phyloP scores from a whole-genome alignment of 2,888 invertebrate genomes.

The Hartigia nigra region DNA sequence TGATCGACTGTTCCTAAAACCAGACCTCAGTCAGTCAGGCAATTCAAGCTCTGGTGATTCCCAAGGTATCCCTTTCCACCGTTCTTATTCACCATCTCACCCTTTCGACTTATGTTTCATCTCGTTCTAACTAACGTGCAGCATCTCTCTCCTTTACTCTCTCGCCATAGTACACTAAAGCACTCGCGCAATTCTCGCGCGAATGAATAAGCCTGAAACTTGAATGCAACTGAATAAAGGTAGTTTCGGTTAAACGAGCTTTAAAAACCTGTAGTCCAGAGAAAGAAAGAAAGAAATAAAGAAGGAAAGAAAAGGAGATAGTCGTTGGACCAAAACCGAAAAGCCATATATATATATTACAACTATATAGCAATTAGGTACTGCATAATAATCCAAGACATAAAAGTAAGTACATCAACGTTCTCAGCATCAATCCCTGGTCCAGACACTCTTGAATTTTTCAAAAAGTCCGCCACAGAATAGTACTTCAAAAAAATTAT shows the following conservation, averaged over 20 bases:
- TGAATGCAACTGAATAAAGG: constrained; percentile 34
- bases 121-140: neutral
- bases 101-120: neutral
- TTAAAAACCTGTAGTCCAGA: constrained; percentile 36
- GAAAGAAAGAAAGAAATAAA: neutral
- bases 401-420: neutral
- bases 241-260: constrained; percentile 45
- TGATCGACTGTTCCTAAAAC: neutral
- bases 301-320: neutral
- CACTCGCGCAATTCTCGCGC: neutral
- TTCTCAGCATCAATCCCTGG: neutral
- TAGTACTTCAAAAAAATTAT: neutral
- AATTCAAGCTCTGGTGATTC: neutral
- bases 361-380: neutral
- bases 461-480: neutral
- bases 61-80: neutral
- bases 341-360: neutral
- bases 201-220: constrained; percentile 7
- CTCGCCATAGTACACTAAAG: neutral
- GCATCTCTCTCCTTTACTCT: neutral
- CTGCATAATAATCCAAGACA: neutral
- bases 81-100: neutral
- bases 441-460: neutral
- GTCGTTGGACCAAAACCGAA: neutral
- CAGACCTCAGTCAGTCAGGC: neutral